Evolutionary conservation across 2,797 vertebrate species (phyloP), one percentile per base, ranked within the genome.

Genomic region (Typhlichthys eigenmanni): DNA sequence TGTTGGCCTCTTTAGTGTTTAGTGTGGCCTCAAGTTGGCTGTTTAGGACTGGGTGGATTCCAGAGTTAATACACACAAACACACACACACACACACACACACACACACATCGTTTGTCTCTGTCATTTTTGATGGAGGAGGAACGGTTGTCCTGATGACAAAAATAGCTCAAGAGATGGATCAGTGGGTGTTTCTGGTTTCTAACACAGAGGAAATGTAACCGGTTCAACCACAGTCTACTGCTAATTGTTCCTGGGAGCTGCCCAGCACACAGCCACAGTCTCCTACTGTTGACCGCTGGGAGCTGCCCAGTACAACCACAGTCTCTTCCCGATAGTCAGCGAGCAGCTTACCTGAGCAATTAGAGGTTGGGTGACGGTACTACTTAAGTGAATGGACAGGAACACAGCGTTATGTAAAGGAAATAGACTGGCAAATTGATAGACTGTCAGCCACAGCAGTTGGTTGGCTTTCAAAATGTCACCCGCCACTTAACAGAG

Each of bases 141-240:
- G 81, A 83, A 64, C 6, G 66, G 83, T 87, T 84, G 86, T 89
- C 80, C 73, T 83, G 75, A 13, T 69, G 74, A 83, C 80, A 76
- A 66, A 86, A 89, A 88, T 87, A 88, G 74, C 78, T 69, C 66
- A 29, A 62, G 77, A 74, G 80, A 75, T 75, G 69, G 58, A 75
- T 38, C 58, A 60, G 53, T 1, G 19, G 47, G 55, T 79, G 79
- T 80, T 71, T 66, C 58, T 57, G 79, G 59, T 62, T 58, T 38
- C 34, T 9, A 38, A 38, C 34, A 38, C 34, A 38, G 34, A 38
- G 34, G 34, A 38, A 38, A 38, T 38, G 34, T 38, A 38, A 38
- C 34, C 34, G 8, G 34, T 9, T 6, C 34, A 38, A 38, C 34
- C 34, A 38, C 34, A 8, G 34, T 38, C 34, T 38, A 6, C 58